Percentiles rank a stretch among this genome's conserved stretches.
These are phyloP conservation scores for Engraulis encrasicolus DNA, from an alignment of 2,113 vertebrate species.

Conservation along the genomic window DNA sequence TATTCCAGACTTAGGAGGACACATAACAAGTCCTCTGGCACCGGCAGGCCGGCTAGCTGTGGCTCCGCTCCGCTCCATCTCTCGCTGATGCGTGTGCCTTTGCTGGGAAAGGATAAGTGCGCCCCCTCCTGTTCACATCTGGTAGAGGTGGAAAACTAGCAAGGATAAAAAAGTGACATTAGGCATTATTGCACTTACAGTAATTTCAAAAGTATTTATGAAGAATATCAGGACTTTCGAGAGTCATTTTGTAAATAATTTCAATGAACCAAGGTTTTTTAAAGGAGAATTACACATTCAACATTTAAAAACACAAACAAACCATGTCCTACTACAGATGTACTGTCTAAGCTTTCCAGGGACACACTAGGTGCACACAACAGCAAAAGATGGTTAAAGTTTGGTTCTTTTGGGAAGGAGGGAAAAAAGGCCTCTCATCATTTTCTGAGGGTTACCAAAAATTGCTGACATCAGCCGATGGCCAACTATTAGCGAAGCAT, in stretches of 20 bases:
- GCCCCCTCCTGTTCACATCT: conserved; percentile 76
- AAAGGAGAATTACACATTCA: not conserved
- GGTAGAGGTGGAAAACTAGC: not conserved
- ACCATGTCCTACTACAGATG: not conserved
- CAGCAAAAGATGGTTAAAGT: not conserved
- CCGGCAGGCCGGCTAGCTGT: not conserved
- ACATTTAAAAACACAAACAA: not conserved
- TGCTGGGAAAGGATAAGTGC: conserved; percentile 76
- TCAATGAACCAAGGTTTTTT: not conserved
- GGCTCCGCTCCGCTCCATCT: no score
- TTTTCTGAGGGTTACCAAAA: not conserved
- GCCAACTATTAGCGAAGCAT: not conserved
- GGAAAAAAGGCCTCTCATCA: not conserved
- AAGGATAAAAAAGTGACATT: not conserved
- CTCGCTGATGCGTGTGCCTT: conserved; percentile 25
- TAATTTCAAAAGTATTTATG: not conserved
- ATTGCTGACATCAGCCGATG: not conserved
- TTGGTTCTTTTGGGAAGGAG: not conserved
- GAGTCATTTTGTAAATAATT: not conserved
- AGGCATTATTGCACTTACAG: not conserved
- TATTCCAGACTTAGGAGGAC: conserved; percentile 2
- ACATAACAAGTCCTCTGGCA: not conserved
- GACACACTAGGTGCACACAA: not conserved
- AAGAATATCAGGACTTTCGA: not conserved
- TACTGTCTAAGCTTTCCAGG: not conserved